phyloP scores from a whole-genome alignment of 2,888 invertebrate species.

The Ophioninae sp. region DNA sequence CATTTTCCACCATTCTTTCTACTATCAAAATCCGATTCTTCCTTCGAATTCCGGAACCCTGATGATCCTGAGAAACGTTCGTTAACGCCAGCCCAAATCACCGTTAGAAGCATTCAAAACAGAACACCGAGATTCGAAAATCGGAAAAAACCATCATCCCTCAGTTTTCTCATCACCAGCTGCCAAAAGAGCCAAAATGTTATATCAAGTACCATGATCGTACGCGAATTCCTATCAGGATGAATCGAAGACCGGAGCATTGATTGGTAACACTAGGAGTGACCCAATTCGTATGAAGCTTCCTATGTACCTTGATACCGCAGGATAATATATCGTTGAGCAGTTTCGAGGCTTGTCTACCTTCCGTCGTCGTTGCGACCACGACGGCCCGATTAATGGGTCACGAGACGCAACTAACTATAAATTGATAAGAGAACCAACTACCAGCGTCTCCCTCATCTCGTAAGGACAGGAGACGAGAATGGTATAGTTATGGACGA shows the following conservation, averaged over 20 bases:
- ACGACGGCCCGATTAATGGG: conserved; percentile 76
- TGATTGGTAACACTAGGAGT: not conserved
- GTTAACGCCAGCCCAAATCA: not conserved
- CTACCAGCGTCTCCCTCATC: conserved; percentile 3
- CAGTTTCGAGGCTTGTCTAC: conserved; percentile 61
- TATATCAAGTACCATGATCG: too few species aligned
- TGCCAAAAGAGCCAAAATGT: too few species aligned
- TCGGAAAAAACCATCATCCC: too few species aligned
- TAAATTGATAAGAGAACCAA: conserved; percentile 74
- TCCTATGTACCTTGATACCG: not conserved
- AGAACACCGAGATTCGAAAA: too few species aligned
- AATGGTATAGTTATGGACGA: conserved; percentile 11
- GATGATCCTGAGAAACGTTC: not conserved
- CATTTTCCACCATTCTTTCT: not conserved
- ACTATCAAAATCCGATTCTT: not conserved
- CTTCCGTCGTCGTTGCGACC: conserved; percentile 52
- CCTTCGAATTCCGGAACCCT: not conserved
- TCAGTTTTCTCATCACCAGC: too few species aligned
- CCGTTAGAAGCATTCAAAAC: too few species aligned
- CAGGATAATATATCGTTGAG: conserved; percentile 36
- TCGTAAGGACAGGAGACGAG: conserved; percentile 6
- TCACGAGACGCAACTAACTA: conserved; percentile 74
- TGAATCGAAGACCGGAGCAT: too few species aligned
- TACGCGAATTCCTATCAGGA: too few species aligned
- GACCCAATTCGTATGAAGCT: conserved; percentile 7